Conservation (phyloP, 2,113 vertebrate species). For the Ammodytes dubius region DNA sequence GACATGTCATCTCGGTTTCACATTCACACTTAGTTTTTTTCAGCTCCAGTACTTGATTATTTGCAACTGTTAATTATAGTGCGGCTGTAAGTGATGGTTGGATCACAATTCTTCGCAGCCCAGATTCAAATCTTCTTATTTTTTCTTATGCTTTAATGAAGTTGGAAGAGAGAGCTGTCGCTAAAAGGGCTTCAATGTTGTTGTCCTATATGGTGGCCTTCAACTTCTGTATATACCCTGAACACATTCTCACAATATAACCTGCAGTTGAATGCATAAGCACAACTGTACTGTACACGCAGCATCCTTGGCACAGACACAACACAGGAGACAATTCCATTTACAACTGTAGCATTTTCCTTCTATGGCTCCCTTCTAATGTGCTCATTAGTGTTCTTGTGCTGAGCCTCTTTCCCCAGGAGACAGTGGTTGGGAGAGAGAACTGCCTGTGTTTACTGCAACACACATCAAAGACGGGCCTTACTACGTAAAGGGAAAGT, state of each 20-base stretch:
- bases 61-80: constrained; percentile 32
- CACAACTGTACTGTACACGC: constrained; percentile 30
- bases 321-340: constrained; percentile 75
- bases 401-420: constrained; percentile 74
- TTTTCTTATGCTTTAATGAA: constrained; percentile 1
- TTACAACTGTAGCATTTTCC: constrained; percentile 82
- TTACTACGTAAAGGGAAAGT: constrained; percentile 68
- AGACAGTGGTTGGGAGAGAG: constrained; percentile 74
- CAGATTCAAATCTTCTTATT: background rate
- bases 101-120: background rate
- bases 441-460: constrained; percentile 82
- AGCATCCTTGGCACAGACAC: constrained; percentile 56
- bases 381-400: constrained; percentile 85
- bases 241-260: background rate
- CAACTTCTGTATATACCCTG: background rate
- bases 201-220: background rate
- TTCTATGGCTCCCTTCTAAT: constrained; percentile 82
- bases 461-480: constrained; percentile 79
- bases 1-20: constrained; percentile 26
- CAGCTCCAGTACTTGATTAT: constrained; percentile 21
- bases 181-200: background rate
- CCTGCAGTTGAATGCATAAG: constrained; percentile 11
- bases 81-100: background rate
- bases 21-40: constrained; percentile 10
- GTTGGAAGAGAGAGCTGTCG: background rate